Evolutionary conservation across 2,888 invertebrate genomes (phyloP).

Genomic region (Lomographa bimaculata): DNA sequence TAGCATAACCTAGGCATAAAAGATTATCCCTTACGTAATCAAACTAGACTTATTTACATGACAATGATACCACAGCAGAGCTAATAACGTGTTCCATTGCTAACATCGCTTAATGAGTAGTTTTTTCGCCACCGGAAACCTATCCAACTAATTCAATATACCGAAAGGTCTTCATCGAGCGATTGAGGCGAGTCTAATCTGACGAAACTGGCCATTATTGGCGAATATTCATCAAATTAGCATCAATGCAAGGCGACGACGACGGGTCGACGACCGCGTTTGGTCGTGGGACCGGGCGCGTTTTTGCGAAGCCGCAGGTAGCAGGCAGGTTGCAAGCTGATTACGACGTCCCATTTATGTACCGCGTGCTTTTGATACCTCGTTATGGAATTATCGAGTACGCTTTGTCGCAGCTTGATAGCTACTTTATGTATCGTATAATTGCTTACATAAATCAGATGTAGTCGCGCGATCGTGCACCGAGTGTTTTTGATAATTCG

Average conservation of each 20-base stretch:
- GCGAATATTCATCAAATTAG: slow-evolving; percentile 70
- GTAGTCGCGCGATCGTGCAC: too few relatives aligned
- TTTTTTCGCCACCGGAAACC: slow-evolving; percentile 10
- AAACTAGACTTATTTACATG: too few relatives aligned
- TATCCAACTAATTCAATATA: slow-evolving; percentile 3
- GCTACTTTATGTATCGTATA: not conserved
- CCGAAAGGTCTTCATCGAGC: not conserved
- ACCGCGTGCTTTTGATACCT: slow-evolving; percentile 24
- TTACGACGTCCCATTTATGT: slow-evolving; percentile 36
- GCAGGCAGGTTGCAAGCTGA: slow-evolving; percentile 37
- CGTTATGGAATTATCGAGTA: slow-evolving; percentile 25
- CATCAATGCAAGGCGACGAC: slow-evolving; percentile 61
- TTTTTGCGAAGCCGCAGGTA: slow-evolving; percentile 63
- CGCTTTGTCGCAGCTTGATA: slow-evolving; percentile 18
- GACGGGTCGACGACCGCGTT: slow-evolving; percentile 56
- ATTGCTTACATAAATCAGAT: too few relatives aligned
- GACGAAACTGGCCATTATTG: slow-evolving; percentile 27
- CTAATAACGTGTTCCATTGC: too few relatives aligned
- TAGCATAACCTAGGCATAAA: too few relatives aligned
- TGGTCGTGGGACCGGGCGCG: slow-evolving; percentile 66
- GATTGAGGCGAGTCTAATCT: slow-evolving; percentile 18
- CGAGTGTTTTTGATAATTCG: too few relatives aligned
- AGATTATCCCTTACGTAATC: too few relatives aligned
- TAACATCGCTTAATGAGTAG: too few relatives aligned
- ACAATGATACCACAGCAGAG: too few relatives aligned